Evolutionary conservation across 2,113 vertebrate genomes (phyloP).

Genomic region (Bubalus kerabau): DNA sequence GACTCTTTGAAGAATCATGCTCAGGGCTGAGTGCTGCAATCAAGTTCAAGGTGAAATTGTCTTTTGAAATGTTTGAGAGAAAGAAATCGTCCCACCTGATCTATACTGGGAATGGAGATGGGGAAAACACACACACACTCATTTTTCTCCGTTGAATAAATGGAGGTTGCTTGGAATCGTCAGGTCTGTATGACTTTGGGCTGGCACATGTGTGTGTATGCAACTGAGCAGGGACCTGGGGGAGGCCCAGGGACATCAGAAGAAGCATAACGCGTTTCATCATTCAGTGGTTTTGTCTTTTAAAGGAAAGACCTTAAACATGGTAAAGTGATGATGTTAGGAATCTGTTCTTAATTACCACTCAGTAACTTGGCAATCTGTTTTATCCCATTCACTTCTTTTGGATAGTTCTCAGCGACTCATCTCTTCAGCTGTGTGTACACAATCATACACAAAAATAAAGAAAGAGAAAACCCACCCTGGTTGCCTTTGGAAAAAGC

Average conservation of each 20-base stretch:
- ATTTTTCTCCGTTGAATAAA: background rate
- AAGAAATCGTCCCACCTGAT: background rate
- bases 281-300: slow-evolving; percentile 30
- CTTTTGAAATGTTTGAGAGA: slow-evolving; percentile 14
- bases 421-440: background rate
- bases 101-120: background rate
- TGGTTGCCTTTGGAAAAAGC: background rate
- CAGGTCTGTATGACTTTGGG: background rate
- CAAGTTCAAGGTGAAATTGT: background rate
- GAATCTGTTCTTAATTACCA: slow-evolving; percentile 42
- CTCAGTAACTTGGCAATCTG: background rate
- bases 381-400: slow-evolving; percentile 40
- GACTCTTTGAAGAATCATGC: slow-evolving; percentile 22
- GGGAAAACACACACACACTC: background rate
- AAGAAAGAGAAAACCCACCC: background rate
- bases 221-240: background rate
- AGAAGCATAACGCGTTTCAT: background rate
- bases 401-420: slow-evolving; percentile 28
- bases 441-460: background rate
- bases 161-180: background rate
- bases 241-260: background rate
- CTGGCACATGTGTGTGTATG: background rate
- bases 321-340: slow-evolving; percentile 33
- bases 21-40: background rate
- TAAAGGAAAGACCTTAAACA: slow-evolving; percentile 53